These are phyloP conservation scores for Anisognathus igniventris DNA, from an alignment of 2,797 vertebrate genomes.

Conservation along the genomic window DNA sequence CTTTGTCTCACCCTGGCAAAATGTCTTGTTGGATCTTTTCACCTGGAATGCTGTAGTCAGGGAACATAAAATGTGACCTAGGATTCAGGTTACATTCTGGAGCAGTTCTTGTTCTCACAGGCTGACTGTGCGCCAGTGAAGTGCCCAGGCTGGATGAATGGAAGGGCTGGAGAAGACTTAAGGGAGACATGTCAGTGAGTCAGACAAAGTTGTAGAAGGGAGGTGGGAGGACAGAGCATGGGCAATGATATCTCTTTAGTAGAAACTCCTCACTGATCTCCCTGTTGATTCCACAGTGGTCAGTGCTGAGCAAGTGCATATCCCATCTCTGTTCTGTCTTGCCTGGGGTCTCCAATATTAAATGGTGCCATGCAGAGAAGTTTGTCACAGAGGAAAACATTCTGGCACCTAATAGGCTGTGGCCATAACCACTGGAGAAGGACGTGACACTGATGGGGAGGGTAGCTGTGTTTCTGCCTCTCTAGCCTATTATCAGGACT, in stretches of 20 bases:
- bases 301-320: neutral
- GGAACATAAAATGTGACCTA: neutral
- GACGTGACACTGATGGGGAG: neutral
- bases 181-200: neutral
- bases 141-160: neutral
- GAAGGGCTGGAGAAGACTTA: neutral
- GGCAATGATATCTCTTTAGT: neutral
- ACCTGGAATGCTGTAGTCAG: accelerated
- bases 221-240: neutral
- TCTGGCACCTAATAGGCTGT: neutral
- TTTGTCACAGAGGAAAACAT: neutral
- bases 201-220: neutral
- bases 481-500: neutral
- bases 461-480: neutral
- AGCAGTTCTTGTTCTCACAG: neutral
- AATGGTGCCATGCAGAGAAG: neutral
- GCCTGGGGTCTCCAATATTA: neutral
- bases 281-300: neutral
- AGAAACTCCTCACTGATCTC: neutral
- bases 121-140: neutral
- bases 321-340: neutral
- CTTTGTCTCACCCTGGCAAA: neutral
- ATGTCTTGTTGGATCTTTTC: neutral
- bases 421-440: neutral
- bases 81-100: neutral